Base-by-base conservation (phyloP, 2,113 vertebrate genomes). In the Apus apus region DNA sequence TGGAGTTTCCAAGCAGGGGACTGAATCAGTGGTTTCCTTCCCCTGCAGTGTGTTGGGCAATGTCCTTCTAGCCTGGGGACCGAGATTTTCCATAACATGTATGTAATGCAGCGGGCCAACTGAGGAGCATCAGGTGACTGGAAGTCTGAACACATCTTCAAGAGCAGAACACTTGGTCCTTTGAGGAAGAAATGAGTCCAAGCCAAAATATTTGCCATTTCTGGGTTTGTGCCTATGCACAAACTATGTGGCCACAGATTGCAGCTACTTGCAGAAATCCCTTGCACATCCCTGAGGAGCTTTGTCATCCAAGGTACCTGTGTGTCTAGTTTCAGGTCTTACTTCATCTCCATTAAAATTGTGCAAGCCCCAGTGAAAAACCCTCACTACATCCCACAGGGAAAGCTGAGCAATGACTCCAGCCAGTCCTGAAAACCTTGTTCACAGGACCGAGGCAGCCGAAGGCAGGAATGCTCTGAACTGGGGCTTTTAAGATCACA, bases 21-120 rank as follows among this genome's bases (percentile, higher is more conserved):
- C 51, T 93, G 92, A 95, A 91, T 91, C 90, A 93, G 90, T 57
- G 40, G 20, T 38, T 86, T 65, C 67, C 76, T 93, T 96, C 84
- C 72, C 73, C 43, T 45, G 50, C 21, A 68, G 65, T 13, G 8
- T 3, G 6, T 91, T 91, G 81, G 84, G 85, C 87, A 94, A 88
- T 38, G 34, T 82, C 76, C 45, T 22, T 64, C 81, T 66, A 43
- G 66, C 36, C 36, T 18, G 60, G 48, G 51, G 72, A 78, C 57
- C 38, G 2, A 40, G 50, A 88, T 85, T 94, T 94, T 93, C 92
- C 94, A 43, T 53, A 30, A 11, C 62, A 60, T 15, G 50, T 76
- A 17, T 32, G 67, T 58, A 83, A 66, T 58, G 56, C 83, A n/a
- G 46, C 50, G 54, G 53, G 51, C 29, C 80, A 89, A 27, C 76